Evolutionary conservation across 2,888 invertebrate genomes (phyloP), one percentile per base, ranked within the genome.

Genomic region (Tenodera sinensis): DNA sequence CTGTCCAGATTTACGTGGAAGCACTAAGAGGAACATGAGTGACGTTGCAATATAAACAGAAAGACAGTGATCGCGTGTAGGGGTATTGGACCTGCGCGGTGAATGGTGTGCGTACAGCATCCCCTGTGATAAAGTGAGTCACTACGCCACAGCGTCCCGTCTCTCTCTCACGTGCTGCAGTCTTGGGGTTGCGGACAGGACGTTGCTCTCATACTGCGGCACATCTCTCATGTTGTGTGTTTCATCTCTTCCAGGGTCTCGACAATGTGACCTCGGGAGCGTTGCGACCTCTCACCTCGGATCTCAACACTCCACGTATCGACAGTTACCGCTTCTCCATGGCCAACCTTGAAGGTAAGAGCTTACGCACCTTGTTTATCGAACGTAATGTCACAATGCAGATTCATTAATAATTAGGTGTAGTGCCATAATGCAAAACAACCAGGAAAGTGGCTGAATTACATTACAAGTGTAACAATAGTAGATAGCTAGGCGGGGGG

Each of bases 321-420:
- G 98, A 98, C 94, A 96, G 97, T 90, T 97, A 98, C 94, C 95
- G 98, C 92, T 98, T 98, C 94, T 98, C 98, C 88, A 98, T 98
- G 98, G 98, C 98, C 88, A 98, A 98, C 93, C 95, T 98, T 88
- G 98, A 98, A 94, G 95, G 95, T 95, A 92, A 93, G 93, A 91
- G 42, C 42, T 9, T 42, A 42, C 42, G 2, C 1, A 42, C 42
- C 42, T 42, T 42, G 42, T 42, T 42, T 42, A 12, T 42, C 42
- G 42, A 42, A 12, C 12, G 42, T 42, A 12, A 42, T 42, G 42
- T 42, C 42, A 42, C 12, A 42, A 42, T 42, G 42, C 12, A 12
- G 42, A 12, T 42, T 42, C 42, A 42, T 42, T 42, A 42, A 42
- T 12, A 42, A 42, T 9, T 42, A 12, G 12, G 12, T 42, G 12